Percentiles rank a stretch among this genome's conserved stretches.
Evolutionary conservation across 2,888 invertebrate species (phyloP).

Genomic region (Rhorus exstirpatorius): DNA sequence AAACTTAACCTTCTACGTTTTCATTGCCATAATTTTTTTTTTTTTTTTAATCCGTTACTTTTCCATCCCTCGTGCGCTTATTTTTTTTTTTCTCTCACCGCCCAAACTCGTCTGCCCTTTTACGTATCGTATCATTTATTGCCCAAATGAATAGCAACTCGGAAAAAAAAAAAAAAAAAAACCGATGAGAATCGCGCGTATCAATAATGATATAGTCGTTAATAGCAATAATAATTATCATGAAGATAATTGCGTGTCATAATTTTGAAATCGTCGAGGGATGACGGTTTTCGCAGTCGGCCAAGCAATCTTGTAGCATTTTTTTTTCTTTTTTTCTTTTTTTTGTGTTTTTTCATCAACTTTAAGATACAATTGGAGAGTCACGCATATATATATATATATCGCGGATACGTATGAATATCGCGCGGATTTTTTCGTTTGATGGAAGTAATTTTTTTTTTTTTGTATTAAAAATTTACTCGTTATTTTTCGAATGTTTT

Average conservation of each 20-base stretch:
- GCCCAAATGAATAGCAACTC: constrained; percentile 76
- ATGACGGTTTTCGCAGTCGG: constrained; percentile 75
- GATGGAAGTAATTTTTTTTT: constrained; percentile 57
- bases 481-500: constrained; percentile 64
- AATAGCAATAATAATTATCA: constrained; percentile 77
- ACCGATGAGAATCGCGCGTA: constrained; percentile 59
- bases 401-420: constrained; percentile 57
- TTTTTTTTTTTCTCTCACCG: constrained; percentile 52
- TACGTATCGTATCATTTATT: constrained; percentile 67
- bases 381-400: constrained; percentile 62
- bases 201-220: constrained; percentile 76
- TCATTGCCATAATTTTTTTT: constrained; percentile 52
- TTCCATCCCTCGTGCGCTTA: constrained; percentile 37
- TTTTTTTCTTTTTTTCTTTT: constrained; percentile 63
- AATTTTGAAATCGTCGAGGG: constrained; percentile 77
- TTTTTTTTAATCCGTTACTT: constrained; percentile 40
- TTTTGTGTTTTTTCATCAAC: constrained; percentile 70
- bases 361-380: constrained; percentile 67
- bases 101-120: constrained; percentile 64
- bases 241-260: constrained; percentile 77
- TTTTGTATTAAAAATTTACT: constrained; percentile 65
- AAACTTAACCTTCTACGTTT: constrained; percentile 12
- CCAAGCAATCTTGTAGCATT: constrained; percentile 62
- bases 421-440: constrained; percentile 56
- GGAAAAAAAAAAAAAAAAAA: constrained; percentile 70